Conservation (phyloP, 2,797 vertebrate species). For the Buphagus erythrorhynchus region DNA sequence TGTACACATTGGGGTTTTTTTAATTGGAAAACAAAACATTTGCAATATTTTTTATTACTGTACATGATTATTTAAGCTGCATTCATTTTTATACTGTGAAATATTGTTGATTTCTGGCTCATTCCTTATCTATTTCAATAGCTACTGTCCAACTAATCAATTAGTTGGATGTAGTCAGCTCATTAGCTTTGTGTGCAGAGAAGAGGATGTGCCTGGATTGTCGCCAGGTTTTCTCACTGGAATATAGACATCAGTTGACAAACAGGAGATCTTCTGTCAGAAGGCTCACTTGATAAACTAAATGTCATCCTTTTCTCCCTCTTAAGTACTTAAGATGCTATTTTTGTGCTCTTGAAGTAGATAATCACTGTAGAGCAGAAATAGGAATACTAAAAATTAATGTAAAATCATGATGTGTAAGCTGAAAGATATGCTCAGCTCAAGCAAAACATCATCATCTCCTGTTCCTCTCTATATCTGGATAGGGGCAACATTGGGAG, state of each 20-base stretch:
- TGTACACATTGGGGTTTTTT: not conserved
- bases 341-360: constrained; percentile 32
- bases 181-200: not conserved
- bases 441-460: not conserved
- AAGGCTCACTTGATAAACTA: constrained; percentile 10
- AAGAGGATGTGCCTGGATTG: not conserved
- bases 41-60: not conserved
- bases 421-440: not conserved
- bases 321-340: constrained; percentile 17
- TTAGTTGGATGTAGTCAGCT: not conserved
- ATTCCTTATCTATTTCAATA: not conserved
- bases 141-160: not conserved
- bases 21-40: not conserved
- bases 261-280: not conserved
- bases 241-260: not conserved
- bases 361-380: constrained; percentile 26
- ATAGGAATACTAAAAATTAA: not conserved
- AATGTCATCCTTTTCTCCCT: not conserved
- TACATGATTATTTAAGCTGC: not conserved
- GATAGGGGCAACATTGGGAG: not conserved
- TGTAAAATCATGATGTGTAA: not conserved
- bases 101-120: not conserved
- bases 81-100: not conserved
- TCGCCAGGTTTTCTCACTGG: not conserved
- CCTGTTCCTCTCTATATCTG: not conserved